phyloP scores from a whole-genome alignment of 2,113 vertebrate species.

The Polyodon spathula region DNA sequence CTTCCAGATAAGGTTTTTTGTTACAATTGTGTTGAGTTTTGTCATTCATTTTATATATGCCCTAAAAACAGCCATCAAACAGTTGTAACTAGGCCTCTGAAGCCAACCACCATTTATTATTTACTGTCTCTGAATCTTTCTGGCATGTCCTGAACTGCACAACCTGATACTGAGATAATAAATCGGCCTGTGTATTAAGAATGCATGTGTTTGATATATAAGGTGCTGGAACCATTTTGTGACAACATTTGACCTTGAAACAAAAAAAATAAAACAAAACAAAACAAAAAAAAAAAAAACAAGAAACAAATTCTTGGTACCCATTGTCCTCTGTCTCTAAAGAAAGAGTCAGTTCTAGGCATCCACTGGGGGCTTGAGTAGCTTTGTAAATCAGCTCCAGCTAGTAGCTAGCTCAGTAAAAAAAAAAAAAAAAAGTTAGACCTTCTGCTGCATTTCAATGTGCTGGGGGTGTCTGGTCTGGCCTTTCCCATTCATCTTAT shows the following conservation, averaged over 20 bases:
- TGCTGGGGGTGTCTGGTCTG: constrained; percentile 72
- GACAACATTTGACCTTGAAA: constrained; percentile 1
- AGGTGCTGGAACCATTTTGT: too few relatives aligned
- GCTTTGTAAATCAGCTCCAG: constrained; percentile 6
- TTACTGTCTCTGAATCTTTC: constrained; percentile 17
- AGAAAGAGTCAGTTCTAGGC: constrained; percentile 27
- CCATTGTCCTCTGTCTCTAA: constrained; percentile 30
- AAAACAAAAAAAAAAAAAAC: constrained; percentile 17
- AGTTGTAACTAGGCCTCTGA: not conserved
- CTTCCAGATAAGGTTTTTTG: not conserved
- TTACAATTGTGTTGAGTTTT: too few relatives aligned
- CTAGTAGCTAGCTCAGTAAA: not conserved
- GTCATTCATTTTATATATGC: not conserved
- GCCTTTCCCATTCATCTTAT: constrained; percentile 80
- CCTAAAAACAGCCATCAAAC: not conserved
- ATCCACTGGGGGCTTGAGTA: constrained; percentile 33
- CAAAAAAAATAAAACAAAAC: constrained; percentile 8
- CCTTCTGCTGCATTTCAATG: constrained; percentile 88
- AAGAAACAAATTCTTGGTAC: constrained; percentile 23
- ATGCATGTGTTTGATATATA: too few relatives aligned
- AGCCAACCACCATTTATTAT: constrained; percentile 14
- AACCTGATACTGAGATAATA: too few relatives aligned
- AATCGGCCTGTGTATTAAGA: too few relatives aligned
- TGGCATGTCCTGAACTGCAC: constrained; percentile 3
- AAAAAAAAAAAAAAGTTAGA: constrained; percentile 29